Evolutionary conservation across 2,888 invertebrate genomes (phyloP).

Genomic region (Cryptus armator): DNA sequence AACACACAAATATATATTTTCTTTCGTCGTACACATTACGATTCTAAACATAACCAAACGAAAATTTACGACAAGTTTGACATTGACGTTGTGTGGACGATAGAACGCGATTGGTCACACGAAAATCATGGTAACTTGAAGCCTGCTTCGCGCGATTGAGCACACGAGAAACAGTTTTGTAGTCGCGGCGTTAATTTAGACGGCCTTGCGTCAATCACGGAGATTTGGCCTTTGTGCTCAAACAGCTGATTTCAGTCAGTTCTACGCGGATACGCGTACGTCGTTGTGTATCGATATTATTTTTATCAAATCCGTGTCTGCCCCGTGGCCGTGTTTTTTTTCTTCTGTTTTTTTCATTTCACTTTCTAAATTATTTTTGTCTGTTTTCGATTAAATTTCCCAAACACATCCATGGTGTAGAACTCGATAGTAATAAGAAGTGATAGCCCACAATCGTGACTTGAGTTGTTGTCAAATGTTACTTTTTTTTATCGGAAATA

Average conservation of each 20-base stretch:
- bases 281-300: constrained; percentile 23
- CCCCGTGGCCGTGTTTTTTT: too few relatives aligned
- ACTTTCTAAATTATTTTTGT: neutral
- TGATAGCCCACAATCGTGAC: too few relatives aligned
- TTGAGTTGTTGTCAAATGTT: neutral
- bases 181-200: constrained; percentile 48
- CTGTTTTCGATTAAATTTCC: neutral
- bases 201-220: constrained; percentile 33
- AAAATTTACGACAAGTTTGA: constrained; percentile 7
- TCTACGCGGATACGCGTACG: constrained; percentile 44
- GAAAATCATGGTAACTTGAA: constrained; percentile 22
- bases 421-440: too few relatives aligned
- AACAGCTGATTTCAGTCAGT: constrained; percentile 73
- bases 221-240: constrained; percentile 61
- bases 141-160: constrained; percentile 6
- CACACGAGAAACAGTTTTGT: constrained; percentile 30
- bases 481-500: neutral
- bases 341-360: neutral
- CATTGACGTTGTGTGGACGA: constrained; percentile 17
- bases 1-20: neutral
- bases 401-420: neutral
- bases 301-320: neutral
- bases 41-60: constrained; percentile 33
- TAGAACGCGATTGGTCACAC: neutral
- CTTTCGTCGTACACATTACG: neutral